Evolutionary conservation across 2,888 invertebrate species (phyloP).

Genomic region (Troides oblongomaculatus): DNA sequence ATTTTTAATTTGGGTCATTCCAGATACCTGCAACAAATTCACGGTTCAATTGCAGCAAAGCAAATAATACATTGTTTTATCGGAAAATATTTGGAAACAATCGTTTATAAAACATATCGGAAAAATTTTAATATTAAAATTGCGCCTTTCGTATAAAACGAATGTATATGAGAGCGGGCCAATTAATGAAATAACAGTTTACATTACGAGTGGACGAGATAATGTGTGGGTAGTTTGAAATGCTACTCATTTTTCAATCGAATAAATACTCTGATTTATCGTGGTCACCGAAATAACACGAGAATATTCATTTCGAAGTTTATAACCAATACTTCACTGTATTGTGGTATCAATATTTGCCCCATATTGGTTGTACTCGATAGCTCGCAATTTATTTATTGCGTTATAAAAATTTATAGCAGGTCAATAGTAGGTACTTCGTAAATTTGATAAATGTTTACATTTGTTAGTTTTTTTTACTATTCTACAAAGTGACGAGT

Average conservation of each 20-base stretch:
- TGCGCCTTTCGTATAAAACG: background rate
- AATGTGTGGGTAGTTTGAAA: conserved; percentile 28
- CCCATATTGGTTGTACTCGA: conserved; percentile 15
- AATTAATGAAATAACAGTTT: conserved; percentile 15
- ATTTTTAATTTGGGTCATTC: conserved; percentile 64
- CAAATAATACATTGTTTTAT: conserved; percentile 14
- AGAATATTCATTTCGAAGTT: conserved; percentile 14
- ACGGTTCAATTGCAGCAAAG: conserved; percentile 7
- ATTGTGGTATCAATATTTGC: conserved; percentile 20
- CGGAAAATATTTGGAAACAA: conserved; percentile 9
- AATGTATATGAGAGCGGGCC: background rate
- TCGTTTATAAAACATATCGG: background rate
- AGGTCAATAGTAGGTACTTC: conserved; percentile 23
- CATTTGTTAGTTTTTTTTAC: background rate
- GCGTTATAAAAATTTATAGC: conserved; percentile 18
- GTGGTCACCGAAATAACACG: conserved; percentile 19
- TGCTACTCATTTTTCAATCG: conserved; percentile 32
- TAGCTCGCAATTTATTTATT: conserved; percentile 13
- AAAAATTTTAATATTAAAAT: background rate
- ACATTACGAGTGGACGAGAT: conserved; percentile 18
- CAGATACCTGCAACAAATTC: conserved; percentile 66
- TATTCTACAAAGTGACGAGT: background rate
- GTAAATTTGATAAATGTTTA: background rate
- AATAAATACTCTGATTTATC: conserved; percentile 32
- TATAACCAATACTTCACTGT: conserved; percentile 15